Evolutionary conservation across 2,888 invertebrate species (phyloP).

Genomic region (Eupelmus urozonus): DNA sequence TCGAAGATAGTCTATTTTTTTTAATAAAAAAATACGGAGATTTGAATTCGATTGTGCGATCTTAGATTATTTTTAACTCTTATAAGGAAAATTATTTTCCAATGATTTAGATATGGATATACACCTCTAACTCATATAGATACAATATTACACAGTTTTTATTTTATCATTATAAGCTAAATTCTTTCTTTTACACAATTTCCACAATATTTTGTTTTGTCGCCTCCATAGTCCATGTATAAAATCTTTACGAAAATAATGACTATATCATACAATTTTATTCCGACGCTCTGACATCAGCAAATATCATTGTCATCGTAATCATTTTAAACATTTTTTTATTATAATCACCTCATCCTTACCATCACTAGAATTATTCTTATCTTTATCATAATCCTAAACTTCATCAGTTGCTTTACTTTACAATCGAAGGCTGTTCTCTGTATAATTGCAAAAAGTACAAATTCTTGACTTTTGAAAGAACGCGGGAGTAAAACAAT

Average conservation of each 20-base stretch:
- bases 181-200: conserved; percentile 48
- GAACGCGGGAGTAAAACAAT: conserved; percentile 28
- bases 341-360: conserved; percentile 15
- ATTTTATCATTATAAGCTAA: conserved; percentile 29
- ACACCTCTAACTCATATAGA: conserved; percentile 51
- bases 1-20: no score
- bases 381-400: conserved; percentile 9
- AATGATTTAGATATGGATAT: conserved; percentile 61
- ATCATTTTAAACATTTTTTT: conserved; percentile 23
- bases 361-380: not conserved
- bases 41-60: conserved; percentile 25
- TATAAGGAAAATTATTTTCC: conserved; percentile 47
- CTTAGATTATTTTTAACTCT: conserved; percentile 5
- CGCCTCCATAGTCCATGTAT: conserved; percentile 62
- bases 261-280: conserved; percentile 70
- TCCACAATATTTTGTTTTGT: conserved; percentile 42
- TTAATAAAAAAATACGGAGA: conserved; percentile 21
- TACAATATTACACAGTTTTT: conserved; percentile 47
- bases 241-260: conserved; percentile 75
- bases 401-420: conserved; percentile 27
- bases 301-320: not conserved
- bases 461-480: conserved; percentile 49
- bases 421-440: conserved; percentile 39
- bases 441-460: conserved; percentile 32
- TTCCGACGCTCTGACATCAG: no score